Base-by-base conservation (phyloP, 1,140 invertebrate species). In the Drosophila obscura region DNA sequence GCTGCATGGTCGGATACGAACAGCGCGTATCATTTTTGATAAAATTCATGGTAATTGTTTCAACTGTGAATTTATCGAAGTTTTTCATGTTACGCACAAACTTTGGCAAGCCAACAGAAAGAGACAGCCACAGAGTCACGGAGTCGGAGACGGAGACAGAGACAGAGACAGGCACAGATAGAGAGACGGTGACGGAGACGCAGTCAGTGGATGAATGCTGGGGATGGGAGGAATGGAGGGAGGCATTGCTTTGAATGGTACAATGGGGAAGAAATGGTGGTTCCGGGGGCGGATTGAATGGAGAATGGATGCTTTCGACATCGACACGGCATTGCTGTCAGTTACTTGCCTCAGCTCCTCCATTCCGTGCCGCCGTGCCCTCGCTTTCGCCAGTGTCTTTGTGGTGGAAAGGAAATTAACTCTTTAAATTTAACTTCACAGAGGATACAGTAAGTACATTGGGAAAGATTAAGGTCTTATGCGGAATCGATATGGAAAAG, bases 21-120 rank as follows among this genome's bases (percentile, higher is more conserved):
- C 80, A 76, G 76, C 75, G 82, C 84, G 84, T 88, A 88, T 88
- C 83, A 89, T 88, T 88, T 88, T 89, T 89, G 83, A 88, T 88
- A 88, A 88, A 88, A 88, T 88, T 88, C 83, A 88, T 88, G 83
- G 83, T 88, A 88, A 88, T 88, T 88, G 83, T 88, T 88, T 88
- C 83, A 88, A 89, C 84, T 89, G 84, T 89, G 84, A 88, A 89
- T 83, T 88, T 88, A 88, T 88, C 84, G 80, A 89, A 89, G 80
- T 88, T 88, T 89, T 88, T 78, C 82, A 87, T 88, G 82, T 82
- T 82, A 88, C 82, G 83, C 82, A 88, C 83, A 88, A 87, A 87
- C 67, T 85, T 87, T 75, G 62, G 52, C 61, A 66, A 75, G 62
- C 72, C 52, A 71, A 69, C 51, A 53, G 28, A 53, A 15, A 31